Evolutionary conservation across 2,888 invertebrate genomes (phyloP), one percentile per base, ranked within the genome.

Genomic region (Rhagophthalmus giganteus): DNA sequence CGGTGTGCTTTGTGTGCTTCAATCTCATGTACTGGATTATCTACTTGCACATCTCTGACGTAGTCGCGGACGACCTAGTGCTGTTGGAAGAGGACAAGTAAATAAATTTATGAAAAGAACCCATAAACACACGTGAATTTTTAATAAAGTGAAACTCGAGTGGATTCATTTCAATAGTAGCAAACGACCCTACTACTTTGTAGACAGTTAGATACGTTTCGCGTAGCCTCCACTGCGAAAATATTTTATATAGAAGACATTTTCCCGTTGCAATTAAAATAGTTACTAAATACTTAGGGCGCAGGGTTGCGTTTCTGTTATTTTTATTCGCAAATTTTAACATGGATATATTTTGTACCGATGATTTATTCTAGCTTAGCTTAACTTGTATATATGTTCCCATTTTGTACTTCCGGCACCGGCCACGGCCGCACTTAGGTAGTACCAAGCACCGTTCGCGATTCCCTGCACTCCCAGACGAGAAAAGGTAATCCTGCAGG

Each of bases 1-100:
- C 98, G 44, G 92, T 96, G 69, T 93, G 96, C 80, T 98, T 98
- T 82, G 90, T 97, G 62, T 91, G 96, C 79, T 98, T 98, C 84
- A 98, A 98, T 79, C 85, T 94, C 66, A 94, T 94, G 94, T 94
- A 94, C 80, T 94, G 94, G 94, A 94, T 94, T 77, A 94, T 94
- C 73, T 94, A 94, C 76, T 83, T 94, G 68, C 94, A 94, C 83
- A 94, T 94, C 76, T 93, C 93, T 74, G 94, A 94, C 81, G 93
- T 93, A 71, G 91, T 94, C 69, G 92, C 92, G 77, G 93, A 94
- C 76, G 94, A 93, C 80, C 82, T 94, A 77, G 93, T 93, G 74
- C 81, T 89, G 71, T 81, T 90, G 59, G 82, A 83, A 67, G 83
- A 81, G 71, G 84, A 83, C 74, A 79, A 85, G 80, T 86, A 84